Evolutionary conservation across 2,113 vertebrate genomes (phyloP).

Genomic region (Thomomys bottae): DNA sequence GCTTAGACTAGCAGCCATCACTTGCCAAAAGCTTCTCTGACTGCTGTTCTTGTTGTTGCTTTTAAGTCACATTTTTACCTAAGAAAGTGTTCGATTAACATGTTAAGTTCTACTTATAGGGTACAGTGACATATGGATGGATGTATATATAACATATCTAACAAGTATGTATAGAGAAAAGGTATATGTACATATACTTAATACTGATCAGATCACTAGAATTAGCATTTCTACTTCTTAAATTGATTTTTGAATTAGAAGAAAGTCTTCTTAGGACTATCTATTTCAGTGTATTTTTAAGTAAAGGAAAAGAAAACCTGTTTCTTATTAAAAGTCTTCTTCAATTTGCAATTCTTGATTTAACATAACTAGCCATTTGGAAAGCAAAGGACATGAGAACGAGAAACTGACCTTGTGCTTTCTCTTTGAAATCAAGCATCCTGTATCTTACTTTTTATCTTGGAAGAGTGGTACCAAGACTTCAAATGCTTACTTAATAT

Average conservation of each 20-base stretch:
- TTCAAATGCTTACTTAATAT: background rate
- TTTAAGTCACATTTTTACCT: background rate
- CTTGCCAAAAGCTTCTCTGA: background rate
- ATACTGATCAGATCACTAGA: background rate
- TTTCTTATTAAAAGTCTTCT: background rate
- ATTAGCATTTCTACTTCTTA: background rate
- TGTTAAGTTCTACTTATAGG: background rate
- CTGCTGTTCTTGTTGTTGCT: background rate
- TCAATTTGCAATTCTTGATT: background rate
- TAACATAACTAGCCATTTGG: background rate
- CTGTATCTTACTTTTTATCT: background rate
- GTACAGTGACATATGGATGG: too few species aligned
- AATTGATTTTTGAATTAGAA: background rate
- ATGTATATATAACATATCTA: too few species aligned
- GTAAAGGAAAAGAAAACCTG: background rate
- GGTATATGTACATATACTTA: too few species aligned
- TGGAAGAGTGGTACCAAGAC: background rate
- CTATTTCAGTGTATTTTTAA: background rate
- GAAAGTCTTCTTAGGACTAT: background rate
- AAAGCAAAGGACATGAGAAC: too few species aligned
- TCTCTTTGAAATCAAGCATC: too few species aligned
- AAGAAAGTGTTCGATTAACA: background rate
- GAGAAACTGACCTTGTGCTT: too few species aligned
- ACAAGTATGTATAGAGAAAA: too few species aligned
- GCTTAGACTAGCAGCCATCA: background rate